Percentiles rank a stretch among this genome's conserved stretches.
Evolutionary conservation across 2,888 invertebrate genomes (phyloP).

Genomic region (Ommatoiulus sabulosus): DNA sequence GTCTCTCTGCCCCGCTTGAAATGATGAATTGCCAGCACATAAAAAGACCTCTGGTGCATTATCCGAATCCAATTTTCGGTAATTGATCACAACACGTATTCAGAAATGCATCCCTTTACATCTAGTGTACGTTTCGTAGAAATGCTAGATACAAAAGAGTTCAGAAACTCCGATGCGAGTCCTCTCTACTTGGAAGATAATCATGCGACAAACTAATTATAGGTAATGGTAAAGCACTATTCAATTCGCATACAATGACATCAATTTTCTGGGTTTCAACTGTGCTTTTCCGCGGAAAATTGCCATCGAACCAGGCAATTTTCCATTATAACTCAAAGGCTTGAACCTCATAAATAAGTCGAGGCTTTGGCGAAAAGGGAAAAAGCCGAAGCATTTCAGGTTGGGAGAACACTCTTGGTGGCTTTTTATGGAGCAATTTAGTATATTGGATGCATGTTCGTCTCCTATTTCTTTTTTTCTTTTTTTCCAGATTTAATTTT

Average conservation of each 20-base stretch:
- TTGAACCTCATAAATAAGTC: constrained; percentile 25
- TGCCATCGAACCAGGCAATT: constrained; percentile 13
- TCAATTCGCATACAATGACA: not conserved
- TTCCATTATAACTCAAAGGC: constrained; percentile 25
- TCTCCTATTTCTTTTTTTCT: too few species aligned
- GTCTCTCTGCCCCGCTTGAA: not conserved
- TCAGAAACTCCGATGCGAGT: not conserved
- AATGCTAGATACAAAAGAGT: constrained; percentile 1
- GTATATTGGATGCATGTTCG: too few species aligned
- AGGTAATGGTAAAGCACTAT: constrained; percentile 34
- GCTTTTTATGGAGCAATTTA: not conserved
- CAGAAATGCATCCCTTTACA: constrained; percentile 24
- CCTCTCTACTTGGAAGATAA: not conserved
- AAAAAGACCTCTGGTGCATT: not conserved
- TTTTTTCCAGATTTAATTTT: too few species aligned
- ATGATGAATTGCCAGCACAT: not conserved
- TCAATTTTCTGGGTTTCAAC: constrained; percentile 8
- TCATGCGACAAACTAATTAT: constrained; percentile 28
- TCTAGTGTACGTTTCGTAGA: not conserved
- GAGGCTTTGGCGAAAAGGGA: not conserved
- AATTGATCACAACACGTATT: constrained; percentile 34
- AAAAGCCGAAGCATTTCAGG: not conserved
- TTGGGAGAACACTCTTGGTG: not conserved
- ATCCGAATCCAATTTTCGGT: constrained; percentile 28
- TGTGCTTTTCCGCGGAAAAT: not conserved